Evolutionary conservation across 1,140 invertebrate species (phyloP), one percentile per base, ranked within the genome.

Genomic region (Drosophila virilis): DNA sequence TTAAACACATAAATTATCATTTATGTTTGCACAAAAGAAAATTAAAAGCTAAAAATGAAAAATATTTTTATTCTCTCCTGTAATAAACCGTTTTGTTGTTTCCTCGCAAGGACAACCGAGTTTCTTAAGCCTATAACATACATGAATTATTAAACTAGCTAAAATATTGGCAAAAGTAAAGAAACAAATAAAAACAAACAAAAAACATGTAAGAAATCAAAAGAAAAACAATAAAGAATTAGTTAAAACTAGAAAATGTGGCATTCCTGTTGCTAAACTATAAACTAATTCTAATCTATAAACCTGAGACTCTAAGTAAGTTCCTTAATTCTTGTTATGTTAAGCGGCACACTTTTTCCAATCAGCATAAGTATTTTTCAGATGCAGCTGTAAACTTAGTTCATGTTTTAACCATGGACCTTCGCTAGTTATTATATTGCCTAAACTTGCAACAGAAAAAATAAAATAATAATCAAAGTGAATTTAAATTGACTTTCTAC

Each of bases 51-150:
- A 91, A 91, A 91, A 91, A 91, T 91, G 85, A 91, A 88, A 91
- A 91, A 91, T 91, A 91, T 91, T 91, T 91, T 89, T 89, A 91
- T 91, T 91, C 89, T 91, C 80, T 91, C 78, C 81, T 90, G 81
- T 86, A 65, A 50, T 77, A 78, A 65, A 80, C 80, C 74, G 84
- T 71, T 86, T 82, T 83, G 81, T 61, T 88, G 70, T 74, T 80
- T 77, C 76, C 85, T 68, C 55, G 15, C 22, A 43, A 69, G 82
- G 82, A 86, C 83, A 86, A 86, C 71, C 80, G 65, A 88, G 57
- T 80, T 64, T 70, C 52, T 52, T 83, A 60, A 40, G 10, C 12
- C 43, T 80, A 69, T 43, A 45, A 51, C 32, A 48, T 50, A 43
- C 32, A 58, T 22, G 60, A 51, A 9, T 58, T 28, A 74, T 46